A percentile compares a stretch with the other conserved stretches of the same genome.
Evolutionary conservation across 1,140 invertebrate species (phyloP).

Genomic region (Helicoverpa zea): DNA sequence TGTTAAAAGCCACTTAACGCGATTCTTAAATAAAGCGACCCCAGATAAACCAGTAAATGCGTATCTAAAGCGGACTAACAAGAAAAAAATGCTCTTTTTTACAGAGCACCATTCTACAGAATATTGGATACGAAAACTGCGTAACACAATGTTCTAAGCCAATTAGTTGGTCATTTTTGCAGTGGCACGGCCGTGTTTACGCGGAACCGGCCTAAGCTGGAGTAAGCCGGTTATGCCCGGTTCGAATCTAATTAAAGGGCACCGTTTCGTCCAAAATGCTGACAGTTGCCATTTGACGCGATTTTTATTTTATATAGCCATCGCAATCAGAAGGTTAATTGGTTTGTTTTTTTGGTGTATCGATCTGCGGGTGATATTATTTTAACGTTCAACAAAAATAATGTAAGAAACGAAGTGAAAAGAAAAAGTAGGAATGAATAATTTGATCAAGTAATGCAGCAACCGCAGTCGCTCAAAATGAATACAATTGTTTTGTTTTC

Average conservation of each 20-base stretch:
- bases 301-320: conserved; percentile 72
- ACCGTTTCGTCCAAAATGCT: conserved; percentile 80
- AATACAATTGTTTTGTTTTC: conserved; percentile 85
- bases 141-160: conserved; percentile 83
- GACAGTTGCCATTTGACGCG: conserved; percentile 78
- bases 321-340: conserved; percentile 75
- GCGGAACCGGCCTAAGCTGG: conserved; percentile 77
- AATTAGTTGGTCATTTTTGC: conserved; percentile 86
- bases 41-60: conserved; percentile 17
- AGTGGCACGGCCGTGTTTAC: conserved; percentile 75
- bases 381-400: conserved; percentile 50
- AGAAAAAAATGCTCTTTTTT: conserved; percentile 62
- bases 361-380: conserved; percentile 30
- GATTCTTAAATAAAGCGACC: conserved; percentile 10
- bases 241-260: conserved; percentile 86
- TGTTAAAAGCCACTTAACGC: conserved; percentile 16
- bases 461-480: conserved; percentile 80
- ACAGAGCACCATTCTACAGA: conserved; percentile 74
- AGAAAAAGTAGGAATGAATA: conserved; percentile 71
- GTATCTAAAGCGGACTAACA: conserved; percentile 56
- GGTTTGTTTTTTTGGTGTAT: conserved; percentile 65
- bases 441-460: conserved; percentile 81
- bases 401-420: conserved; percentile 59
- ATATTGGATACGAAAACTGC: conserved; percentile 83
- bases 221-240: conserved; percentile 82